A percentile compares a stretch with the other conserved stretches of the same genome.
Evolutionary conservation across 2,888 invertebrate species (phyloP).

Genomic region (Papilio protenor): DNA sequence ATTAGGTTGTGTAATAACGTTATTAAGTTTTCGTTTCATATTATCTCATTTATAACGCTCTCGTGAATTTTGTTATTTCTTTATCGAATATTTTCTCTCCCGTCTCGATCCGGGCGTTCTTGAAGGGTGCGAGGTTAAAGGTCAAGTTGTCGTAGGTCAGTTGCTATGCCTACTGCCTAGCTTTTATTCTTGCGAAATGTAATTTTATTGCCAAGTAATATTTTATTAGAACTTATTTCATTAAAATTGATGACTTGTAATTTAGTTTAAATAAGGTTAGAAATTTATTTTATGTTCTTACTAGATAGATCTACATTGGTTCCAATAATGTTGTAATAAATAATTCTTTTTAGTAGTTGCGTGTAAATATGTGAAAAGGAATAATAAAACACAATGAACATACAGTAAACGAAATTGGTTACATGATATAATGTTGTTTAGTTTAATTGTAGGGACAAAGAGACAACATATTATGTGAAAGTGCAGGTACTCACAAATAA

Average conservation of each 20-base stretch:
- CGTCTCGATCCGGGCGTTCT: constrained; percentile 12
- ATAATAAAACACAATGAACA: background rate
- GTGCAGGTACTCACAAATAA: background rate
- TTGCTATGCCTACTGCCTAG: constrained; percentile 22
- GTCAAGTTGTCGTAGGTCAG: constrained; percentile 40
- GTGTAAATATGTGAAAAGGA: background rate
- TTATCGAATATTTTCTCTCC: constrained; percentile 41
- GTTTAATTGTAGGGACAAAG: background rate
- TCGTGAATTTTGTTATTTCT: constrained; percentile 27
- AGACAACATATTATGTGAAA: background rate
- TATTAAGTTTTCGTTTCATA: background rate
- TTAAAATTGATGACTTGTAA: background rate
- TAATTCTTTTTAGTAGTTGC: background rate
- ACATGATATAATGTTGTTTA: background rate
- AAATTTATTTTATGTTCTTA: background rate
- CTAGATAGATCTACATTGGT: background rate
- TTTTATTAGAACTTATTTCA: background rate
- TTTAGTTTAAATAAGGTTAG: background rate
- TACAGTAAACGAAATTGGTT: background rate
- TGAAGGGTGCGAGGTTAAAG: constrained; percentile 37
- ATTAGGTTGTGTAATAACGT: background rate
- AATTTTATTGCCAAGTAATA: background rate
- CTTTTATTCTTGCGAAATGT: background rate
- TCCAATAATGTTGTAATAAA: background rate
- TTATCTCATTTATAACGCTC: background rate